Percentiles rank a stretch among this genome's conserved stretches.
Conservation (phyloP, 2,797 vertebrate species). For the Crax fasciolata region DNA sequence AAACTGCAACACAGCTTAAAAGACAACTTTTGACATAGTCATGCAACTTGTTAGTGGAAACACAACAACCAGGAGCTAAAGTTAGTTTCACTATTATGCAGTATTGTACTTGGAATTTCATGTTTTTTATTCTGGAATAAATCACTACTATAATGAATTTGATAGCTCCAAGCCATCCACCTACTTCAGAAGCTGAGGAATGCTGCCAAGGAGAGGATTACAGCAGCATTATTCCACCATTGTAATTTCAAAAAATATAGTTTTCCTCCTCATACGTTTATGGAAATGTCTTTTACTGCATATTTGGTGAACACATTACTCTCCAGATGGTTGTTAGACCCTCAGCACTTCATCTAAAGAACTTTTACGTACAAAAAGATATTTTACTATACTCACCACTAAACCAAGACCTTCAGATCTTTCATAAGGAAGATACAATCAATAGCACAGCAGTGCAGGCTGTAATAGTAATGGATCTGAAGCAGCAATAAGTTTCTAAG, state of each 20-base stretch:
- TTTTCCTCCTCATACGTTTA: background rate
- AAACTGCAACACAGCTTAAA: background rate
- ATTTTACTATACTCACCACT: background rate
- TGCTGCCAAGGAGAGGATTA: constrained; percentile 29
- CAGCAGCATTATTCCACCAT: background rate
- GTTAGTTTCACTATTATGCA: background rate
- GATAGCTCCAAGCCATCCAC: constrained; percentile 43
- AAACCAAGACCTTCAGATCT: background rate
- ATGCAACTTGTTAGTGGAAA: background rate
- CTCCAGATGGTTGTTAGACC: background rate
- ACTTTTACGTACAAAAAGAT: background rate
- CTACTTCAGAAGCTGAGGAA: constrained; percentile 36
- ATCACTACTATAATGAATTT: constrained; percentile 32
- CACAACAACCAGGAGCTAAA: background rate
- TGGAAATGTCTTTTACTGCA: background rate
- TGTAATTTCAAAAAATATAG: background rate
- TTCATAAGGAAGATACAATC: background rate
- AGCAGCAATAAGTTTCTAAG: background rate
- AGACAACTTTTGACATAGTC: background rate
- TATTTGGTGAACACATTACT: background rate
- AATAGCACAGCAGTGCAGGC: background rate
- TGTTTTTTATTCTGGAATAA: constrained; percentile 12
- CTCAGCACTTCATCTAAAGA: background rate
- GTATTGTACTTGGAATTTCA: background rate
- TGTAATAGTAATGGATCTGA: background rate